Evolutionary conservation across 2,797 vertebrate species (phyloP).

Genomic region (Helostoma temminkii): DNA sequence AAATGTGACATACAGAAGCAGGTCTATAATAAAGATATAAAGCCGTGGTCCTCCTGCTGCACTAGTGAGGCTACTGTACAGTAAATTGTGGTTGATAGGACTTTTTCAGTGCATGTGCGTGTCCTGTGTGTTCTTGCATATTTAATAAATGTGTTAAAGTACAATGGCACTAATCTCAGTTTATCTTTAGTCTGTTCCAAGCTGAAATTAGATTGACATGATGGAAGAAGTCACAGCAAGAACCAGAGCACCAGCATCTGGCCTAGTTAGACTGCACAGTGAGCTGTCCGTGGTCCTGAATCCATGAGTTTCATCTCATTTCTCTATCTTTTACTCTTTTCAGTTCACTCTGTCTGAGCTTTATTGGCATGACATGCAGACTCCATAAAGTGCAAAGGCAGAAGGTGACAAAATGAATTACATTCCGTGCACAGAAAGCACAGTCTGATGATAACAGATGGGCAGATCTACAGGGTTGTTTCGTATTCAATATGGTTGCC

Average conservation of each 20-base stretch:
- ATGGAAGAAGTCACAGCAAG: slow-evolving; percentile 25
- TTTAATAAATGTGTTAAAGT: not conserved
- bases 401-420: slow-evolving; percentile 40
- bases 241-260: slow-evolving; percentile 48
- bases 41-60: slow-evolving; percentile 23
- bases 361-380: slow-evolving; percentile 27
- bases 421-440: slow-evolving; percentile 19
- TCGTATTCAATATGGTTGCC: slow-evolving; percentile 18
- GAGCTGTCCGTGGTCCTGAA: slow-evolving; percentile 85
- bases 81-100: slow-evolving; percentile 38
- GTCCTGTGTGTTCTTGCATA: slow-evolving; percentile 7
- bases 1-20: slow-evolving; percentile 61
- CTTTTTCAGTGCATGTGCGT: slow-evolving; percentile 10
- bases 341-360: slow-evolving; percentile 18
- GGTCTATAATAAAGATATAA: slow-evolving; percentile 56
- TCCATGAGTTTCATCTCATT: slow-evolving; percentile 18
- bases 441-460: slow-evolving; percentile 42
- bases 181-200: slow-evolving; percentile 19
- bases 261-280: slow-evolving; percentile 44
- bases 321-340: slow-evolving; percentile 25
- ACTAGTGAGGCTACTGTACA: slow-evolving; percentile 33
- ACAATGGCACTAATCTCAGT: slow-evolving; percentile 10
- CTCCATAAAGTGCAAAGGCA: slow-evolving; percentile 19
- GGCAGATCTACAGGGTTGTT: slow-evolving; percentile 30
- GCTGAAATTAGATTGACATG: slow-evolving; percentile 46